Evolutionary conservation across 2,888 invertebrate species (phyloP), one percentile per base, ranked within the genome.

Genomic region (Vesta saturnalis): DNA sequence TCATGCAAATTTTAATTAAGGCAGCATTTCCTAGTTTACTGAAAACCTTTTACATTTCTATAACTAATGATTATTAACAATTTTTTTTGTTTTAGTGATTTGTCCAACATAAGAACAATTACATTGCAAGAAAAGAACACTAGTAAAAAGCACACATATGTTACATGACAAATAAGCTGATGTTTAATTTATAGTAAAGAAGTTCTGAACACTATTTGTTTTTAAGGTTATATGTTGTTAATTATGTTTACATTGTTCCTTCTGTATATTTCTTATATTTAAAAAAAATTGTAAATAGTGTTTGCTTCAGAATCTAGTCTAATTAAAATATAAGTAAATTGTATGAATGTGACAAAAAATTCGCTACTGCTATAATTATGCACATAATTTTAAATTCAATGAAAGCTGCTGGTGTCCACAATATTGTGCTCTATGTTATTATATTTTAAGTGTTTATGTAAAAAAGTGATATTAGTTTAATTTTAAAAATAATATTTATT

Each of bases 91-190:
- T 86, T 71, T 83, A 87, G 92, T 94, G 74, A 86, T 94, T 77
- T 93, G 93, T 86, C 94, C 94, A 78, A 93, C 93, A 86, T 93
- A 91, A 80, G 80, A 58, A 60, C 8, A 56, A 23, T 23, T 21
- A 46, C 21, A 54, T 52, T 61, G 35, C 56, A 55, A 57, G n/a
- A n/a, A n/a, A n/a, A n/a, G n/a, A n/a, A 52, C 43, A 68, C 54
- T 71, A 58, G 87, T 77, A 83, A 82, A n/a, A 68, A 69, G 69
- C 69, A 69, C 69, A 65, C 47, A 18, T 62, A 66, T 66, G 43
- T 69, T 67, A 67, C 64, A 64, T 65, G 70, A 70, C 70, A 70
- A 66, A 66, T 61, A 59, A 70, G 68, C 64, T 60, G 69, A 71
- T 55, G 30, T 66, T 66, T 65, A 66, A 52, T 65, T 63, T 61